Base-by-base conservation (phyloP, 2,797 vertebrate species). In the Clarias pachynema region DNA sequence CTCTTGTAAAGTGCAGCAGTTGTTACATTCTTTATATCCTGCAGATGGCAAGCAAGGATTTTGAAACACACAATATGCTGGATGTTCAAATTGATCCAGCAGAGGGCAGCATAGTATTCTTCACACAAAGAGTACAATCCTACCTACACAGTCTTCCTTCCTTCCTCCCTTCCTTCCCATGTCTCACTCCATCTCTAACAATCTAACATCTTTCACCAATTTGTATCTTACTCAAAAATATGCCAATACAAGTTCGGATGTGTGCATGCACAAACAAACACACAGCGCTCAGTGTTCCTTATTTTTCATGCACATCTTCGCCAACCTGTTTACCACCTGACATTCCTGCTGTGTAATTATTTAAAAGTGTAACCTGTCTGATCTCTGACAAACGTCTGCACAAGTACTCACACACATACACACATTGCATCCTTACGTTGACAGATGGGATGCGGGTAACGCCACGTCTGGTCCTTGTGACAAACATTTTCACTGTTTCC, bases 401-500 rank as follows among this genome's bases (percentile, higher is more conserved):
- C 15, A 79, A 29, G 6, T 63, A 66, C 29, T 44, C 78, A 74
- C 31, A 87, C 84, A 81, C 84, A 83, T 70, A 78, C 88, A 87
- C 79, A 90, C 88, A 91, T 26, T n/a, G 24, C 70, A 84, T 77
- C 70, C 96, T 94, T 94, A 97, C 96, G 91, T 89, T 92, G 94
- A 91, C 96, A 96, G 89, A 93, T 91, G 84, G 96, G 95, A 85
- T 95, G 94, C 89, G 93, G 93, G 84, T 94, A 91, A 86, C 92
- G 94, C 96, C 96, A 97, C 72, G 93, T 96, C 89, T 93, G 91
- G 88, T 96, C 94, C 74, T 94, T 92, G 88, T 92, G 94, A 91
- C 96, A 97, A 91, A 93, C 87, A 89, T 96, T 95, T 80, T 96
- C 94, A 69, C 89, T 92, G 89, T 91, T 93, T 88, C 96, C 96